Base-by-base conservation (phyloP, 2,888 invertebrate species). In the Macrostomum cliftonense region DNA sequence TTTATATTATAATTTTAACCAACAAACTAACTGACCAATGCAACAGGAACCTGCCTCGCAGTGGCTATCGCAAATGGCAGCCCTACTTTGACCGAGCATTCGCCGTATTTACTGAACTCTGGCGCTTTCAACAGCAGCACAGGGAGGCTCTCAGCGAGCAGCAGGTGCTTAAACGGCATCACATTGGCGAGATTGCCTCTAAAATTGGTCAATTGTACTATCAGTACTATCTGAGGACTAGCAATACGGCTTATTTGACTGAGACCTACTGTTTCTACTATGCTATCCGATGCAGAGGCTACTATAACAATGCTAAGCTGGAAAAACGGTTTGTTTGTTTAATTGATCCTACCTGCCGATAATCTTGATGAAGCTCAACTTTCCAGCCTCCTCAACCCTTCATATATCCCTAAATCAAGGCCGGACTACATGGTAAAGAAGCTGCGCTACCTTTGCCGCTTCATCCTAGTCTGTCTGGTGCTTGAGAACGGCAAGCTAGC, bases 201-300 rank as follows among this genome's bases (percentile, higher is more conserved):
- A 93, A 93, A 76, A 93, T 93, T 67, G 93, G 93, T 57, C 93
- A 93, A 73, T 79, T 93, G 36, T 93, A 93, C 73, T 93, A 93
- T 71, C 91, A 91, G 73, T 93, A 91, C 73, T 93, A 93, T 28
- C 76, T 93, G 63, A 77, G 91, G 63, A 93, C 93, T 55, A 91
- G 91, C 72, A 91, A 93, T 74, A 87, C 87, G 37, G 85, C 84
- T 71, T 93, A 91, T 72, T 75, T 93, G 61, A 84, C 85, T 70
- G 93, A 93, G 74, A 88, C 93, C 46, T 89, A 82, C 71, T 84
- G 88, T 51, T 93, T 93, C 73, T 93, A 93, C 76, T 82, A 84
- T 45, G 91, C 93, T 14, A 93, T 93, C 60, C 75, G 89, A 58
- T 84, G 85, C 54, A 76, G 93, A 60, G 84, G 84, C 17, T 93